phyloP scores from a whole-genome alignment of 1,140 invertebrate species.

The Philotrypesis tridentata region DNA sequence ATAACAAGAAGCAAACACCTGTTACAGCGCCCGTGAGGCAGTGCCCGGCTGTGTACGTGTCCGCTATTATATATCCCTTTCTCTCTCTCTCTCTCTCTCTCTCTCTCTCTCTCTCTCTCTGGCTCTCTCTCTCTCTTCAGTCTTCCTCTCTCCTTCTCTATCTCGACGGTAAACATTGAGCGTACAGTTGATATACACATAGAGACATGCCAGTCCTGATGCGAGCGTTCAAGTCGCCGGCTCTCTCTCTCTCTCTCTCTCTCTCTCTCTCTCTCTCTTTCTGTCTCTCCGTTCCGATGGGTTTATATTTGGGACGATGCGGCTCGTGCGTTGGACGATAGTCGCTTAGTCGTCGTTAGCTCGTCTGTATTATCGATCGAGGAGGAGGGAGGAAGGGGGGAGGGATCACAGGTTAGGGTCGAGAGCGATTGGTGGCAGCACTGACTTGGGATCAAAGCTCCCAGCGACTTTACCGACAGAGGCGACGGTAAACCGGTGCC shows the following conservation, averaged over 20 bases:
- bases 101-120: too few relatives aligned
- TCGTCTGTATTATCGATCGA: background rate
- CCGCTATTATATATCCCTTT: background rate
- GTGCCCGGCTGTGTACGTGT: background rate
- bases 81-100: too few relatives aligned
- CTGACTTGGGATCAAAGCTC: background rate
- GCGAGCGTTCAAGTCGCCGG: too few relatives aligned
- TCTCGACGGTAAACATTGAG: background rate
- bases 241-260: background rate
- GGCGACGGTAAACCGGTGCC: too few relatives aligned
- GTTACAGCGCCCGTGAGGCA: conserved; percentile 19
- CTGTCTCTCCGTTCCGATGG: too few relatives aligned
- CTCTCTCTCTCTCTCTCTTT: too few relatives aligned
- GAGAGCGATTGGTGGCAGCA: background rate
- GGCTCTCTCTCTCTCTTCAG: too few relatives aligned
- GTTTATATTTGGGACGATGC: too few relatives aligned
- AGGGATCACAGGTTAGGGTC: background rate
- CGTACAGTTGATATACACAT: background rate
- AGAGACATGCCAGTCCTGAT: background rate
- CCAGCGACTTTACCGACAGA: background rate
- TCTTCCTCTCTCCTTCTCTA: too few relatives aligned
- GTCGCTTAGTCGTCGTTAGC: too few relatives aligned
- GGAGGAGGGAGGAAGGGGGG: background rate
- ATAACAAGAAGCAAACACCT: conserved; percentile 33
- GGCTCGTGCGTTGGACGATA: background rate